Evolutionary conservation across 2,888 invertebrate genomes (phyloP).

Genomic region (Argynnis bischoffii): DNA sequence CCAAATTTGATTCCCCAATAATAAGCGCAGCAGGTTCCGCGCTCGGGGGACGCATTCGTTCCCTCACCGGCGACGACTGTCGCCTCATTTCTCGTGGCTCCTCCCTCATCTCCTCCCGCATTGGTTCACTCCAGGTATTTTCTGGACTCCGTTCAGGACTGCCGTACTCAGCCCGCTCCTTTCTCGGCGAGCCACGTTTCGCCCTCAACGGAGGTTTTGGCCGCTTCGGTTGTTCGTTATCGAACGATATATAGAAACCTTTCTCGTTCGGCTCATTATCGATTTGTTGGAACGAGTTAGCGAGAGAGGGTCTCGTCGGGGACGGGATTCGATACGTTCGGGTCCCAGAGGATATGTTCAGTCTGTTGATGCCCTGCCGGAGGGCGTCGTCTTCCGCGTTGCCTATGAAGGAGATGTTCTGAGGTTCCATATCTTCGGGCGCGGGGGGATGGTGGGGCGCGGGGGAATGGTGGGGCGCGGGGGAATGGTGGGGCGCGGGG

Average conservation of each 20-base stretch:
- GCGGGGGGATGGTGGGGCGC: conserved; percentile 77
- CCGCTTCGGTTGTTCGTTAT: conserved; percentile 92
- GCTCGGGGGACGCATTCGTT: conserved; percentile 41
- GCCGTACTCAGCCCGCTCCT: conserved; percentile 77
- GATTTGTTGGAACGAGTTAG: conserved; percentile 86
- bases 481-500: conserved; percentile 59
- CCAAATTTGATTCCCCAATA: conserved; percentile 71
- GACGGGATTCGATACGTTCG: conserved; percentile 95
- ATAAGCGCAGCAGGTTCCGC: conserved; percentile 70
- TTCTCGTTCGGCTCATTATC: conserved; percentile 84
- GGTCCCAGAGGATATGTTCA: conserved; percentile 93
- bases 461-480: conserved; percentile 83
- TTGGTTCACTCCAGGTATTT: conserved; percentile 52
- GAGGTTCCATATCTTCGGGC: conserved; percentile 95
- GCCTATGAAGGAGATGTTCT: conserved; percentile 95
- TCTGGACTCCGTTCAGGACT: conserved; percentile 67
- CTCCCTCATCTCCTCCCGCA: conserved; percentile 52
- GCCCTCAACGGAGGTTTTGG: conserved; percentile 93
- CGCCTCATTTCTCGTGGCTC: conserved; percentile 30
- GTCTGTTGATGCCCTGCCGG: conserved; percentile 86
- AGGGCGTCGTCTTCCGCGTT: conserved; percentile 83
- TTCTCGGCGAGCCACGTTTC: conserved; percentile 89
- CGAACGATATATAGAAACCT: conserved; percentile 97
- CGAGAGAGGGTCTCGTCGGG: conserved; percentile 89
- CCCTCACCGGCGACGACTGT: conserved; percentile 47